Evolutionary conservation across 2,888 invertebrate species (phyloP).

Genomic region (Seladonia tumulorum): DNA sequence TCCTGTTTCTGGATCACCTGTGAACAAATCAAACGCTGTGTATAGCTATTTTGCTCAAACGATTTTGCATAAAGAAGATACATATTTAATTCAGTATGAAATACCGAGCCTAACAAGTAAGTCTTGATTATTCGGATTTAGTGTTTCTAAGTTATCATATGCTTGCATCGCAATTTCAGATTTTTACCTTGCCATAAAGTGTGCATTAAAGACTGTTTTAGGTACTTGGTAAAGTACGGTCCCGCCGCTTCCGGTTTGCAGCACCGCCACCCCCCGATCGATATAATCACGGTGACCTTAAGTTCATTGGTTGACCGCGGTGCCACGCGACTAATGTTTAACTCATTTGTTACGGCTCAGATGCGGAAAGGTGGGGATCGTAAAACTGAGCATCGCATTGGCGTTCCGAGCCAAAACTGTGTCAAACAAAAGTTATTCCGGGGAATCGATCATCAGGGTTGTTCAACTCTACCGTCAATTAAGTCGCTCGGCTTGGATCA

Average conservation of each 20-base stretch:
- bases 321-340: slow-evolving; percentile 21
- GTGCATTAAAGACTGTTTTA: slow-evolving; percentile 3
- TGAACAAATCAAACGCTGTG: slow-evolving; percentile 37
- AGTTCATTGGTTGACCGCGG: slow-evolving; percentile 36
- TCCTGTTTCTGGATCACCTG: slow-evolving; percentile 70
- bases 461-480: slow-evolving; percentile 42
- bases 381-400: background rate
- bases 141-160: background rate
- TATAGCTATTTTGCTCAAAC: background rate
- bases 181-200: background rate
- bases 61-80: background rate
- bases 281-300: slow-evolving; percentile 52
- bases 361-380: background rate
- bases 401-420: background rate
- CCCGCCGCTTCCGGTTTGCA: slow-evolving; percentile 16
- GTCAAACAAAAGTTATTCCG: slow-evolving; percentile 24
- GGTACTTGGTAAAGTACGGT: slow-evolving; percentile 22
- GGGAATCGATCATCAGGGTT: slow-evolving; percentile 42
- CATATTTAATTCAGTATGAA: no score
- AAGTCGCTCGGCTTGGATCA: background rate
- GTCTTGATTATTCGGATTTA: no score
- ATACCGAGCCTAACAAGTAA: background rate
- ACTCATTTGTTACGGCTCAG: background rate
- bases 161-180: background rate
- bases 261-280: slow-evolving; percentile 9